Evolutionary conservation across 1,140 invertebrate species (phyloP).

Genomic region (Ceratina australensis): DNA sequence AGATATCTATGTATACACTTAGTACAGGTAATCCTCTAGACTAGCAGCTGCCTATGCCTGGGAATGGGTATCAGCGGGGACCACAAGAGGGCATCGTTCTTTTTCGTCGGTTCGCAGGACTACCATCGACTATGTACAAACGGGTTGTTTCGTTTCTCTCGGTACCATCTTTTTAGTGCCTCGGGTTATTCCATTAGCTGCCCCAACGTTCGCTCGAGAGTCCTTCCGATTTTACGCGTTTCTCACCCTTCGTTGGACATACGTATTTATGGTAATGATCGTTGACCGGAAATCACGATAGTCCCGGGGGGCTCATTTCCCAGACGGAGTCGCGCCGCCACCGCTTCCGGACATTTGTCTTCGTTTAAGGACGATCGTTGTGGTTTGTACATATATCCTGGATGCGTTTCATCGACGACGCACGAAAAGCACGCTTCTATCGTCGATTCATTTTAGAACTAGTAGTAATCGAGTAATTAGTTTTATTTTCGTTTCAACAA

Average conservation of each 20-base stretch:
- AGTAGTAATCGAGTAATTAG: slow-evolving; percentile 8
- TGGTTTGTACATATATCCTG: neutral
- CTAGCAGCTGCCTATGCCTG: slow-evolving; percentile 17
- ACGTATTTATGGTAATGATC: neutral
- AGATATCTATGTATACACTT: slow-evolving; percentile 43
- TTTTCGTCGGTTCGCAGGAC: slow-evolving; percentile 16
- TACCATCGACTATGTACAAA: slow-evolving; percentile 69
- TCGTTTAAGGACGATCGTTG: slow-evolving; percentile 13
- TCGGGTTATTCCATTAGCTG: slow-evolving; percentile 43
- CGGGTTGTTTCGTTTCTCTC: neutral
- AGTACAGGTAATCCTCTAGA: slow-evolving; percentile 31
- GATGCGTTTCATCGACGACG: slow-evolving; percentile 16
- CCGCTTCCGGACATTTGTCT: neutral
- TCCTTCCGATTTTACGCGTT: neutral
- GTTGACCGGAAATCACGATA: neutral
- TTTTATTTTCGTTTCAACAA: slow-evolving; percentile 3
- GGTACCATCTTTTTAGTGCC: slow-evolving; percentile 58
- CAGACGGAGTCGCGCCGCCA: neutral
- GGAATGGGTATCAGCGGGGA: slow-evolving; percentile 37
- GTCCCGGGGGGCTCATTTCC: too few species aligned
- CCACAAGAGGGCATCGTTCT: slow-evolving; percentile 5
- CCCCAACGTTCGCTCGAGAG: slow-evolving; percentile 17
- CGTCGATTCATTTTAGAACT: neutral
- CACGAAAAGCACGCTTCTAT: slow-evolving; percentile 37
- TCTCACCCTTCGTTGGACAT: neutral